Percentiles rank a stretch among this genome's conserved stretches.
Conservation (phyloP, 1,140 invertebrate species). For the Drosophila nannoptera region DNA sequence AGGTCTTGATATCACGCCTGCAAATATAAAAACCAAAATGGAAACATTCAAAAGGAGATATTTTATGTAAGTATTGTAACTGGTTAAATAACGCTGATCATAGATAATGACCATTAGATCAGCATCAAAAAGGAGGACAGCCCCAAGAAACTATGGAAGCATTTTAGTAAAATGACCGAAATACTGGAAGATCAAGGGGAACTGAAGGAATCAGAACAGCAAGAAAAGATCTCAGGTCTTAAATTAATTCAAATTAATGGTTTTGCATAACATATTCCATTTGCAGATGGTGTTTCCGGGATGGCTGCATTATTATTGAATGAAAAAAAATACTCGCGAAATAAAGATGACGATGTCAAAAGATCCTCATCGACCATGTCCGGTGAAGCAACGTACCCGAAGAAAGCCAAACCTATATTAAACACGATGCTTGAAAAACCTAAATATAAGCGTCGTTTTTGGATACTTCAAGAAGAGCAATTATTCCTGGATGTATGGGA, state of each 20-base stretch:
- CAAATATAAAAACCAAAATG: conserved; percentile 31
- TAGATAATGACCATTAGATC: not conserved
- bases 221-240: not conserved
- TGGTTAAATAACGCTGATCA: not conserved
- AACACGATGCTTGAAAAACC: not conserved
- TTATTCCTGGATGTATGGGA: conserved; percentile 22
- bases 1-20: not conserved
- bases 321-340: not conserved
- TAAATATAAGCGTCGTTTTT: not conserved
- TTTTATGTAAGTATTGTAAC: conserved; percentile 2
- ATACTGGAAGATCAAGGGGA: conserved; percentile 7
- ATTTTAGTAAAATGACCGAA: conserved; percentile 10
- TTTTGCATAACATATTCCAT: not conserved
- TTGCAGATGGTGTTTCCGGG: not conserved
- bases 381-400: not conserved
- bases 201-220: not conserved
- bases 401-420: not conserved
- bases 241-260: not conserved
- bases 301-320: not conserved
- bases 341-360: not conserved
- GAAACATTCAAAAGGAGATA: conserved; percentile 20
- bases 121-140: not conserved
- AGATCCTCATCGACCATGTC: not conserved
- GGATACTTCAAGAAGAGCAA: conserved; percentile 8
- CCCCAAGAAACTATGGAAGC: not conserved